Evolutionary conservation across 92 coral and sea anemone species (phyloP).

Genomic region (Nematostella vectensis): DNA sequence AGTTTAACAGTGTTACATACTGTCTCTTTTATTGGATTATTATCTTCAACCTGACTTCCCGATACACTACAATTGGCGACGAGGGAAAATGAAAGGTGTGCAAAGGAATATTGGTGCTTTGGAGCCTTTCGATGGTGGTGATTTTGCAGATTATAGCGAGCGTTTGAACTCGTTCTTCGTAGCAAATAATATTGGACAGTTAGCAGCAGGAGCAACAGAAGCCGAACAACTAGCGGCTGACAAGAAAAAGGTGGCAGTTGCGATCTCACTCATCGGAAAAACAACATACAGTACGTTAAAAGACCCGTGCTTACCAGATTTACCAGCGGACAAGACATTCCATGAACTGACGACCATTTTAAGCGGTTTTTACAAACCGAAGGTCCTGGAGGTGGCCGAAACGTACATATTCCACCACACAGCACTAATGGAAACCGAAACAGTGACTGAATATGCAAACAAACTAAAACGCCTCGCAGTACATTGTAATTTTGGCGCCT

Average conservation of each 20-base stretch:
- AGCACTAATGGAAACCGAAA: conserved; percentile 2
- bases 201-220: conserved; percentile 2
- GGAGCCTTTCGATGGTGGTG: conserved; percentile 7
- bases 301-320: too few species aligned
- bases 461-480: conserved; percentile 22
- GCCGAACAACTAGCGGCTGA: conserved; percentile 11
- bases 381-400: too few species aligned
- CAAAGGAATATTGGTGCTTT: conserved; percentile 5
- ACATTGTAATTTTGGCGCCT: conserved; percentile 7
- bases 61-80: too few species aligned
- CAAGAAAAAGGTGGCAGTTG: conserved; percentile 4
- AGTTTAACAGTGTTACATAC: too few species aligned
- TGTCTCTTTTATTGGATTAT: too few species aligned
- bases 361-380: too few species aligned
- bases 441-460: conserved; percentile 16
- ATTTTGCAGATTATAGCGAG: conserved; percentile 7
- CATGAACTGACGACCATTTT: too few species aligned
- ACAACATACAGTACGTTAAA: too few species aligned
- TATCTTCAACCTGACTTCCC: too few species aligned
- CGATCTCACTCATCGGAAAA: not conserved
- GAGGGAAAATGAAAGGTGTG: conserved; percentile 17
- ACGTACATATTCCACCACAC: conserved; percentile 5
- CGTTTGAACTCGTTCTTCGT: conserved; percentile 5
- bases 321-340: too few species aligned
- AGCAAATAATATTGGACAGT: conserved; percentile 1